phyloP scores from a whole-genome alignment of 2,113 vertebrate species.

The Spilogale gracilis region DNA sequence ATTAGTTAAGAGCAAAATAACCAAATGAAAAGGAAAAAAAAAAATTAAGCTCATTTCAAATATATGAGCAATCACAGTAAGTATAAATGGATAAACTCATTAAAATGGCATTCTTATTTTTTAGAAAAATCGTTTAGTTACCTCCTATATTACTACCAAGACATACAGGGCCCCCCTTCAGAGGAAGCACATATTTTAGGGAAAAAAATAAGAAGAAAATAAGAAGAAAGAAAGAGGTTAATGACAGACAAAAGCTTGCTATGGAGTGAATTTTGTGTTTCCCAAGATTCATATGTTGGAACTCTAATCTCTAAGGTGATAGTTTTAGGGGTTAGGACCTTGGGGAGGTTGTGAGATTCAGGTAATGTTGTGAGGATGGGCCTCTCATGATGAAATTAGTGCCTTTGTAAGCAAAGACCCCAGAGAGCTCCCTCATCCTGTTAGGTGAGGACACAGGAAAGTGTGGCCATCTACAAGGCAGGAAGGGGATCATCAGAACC shows the following conservation, averaged over 20 bases:
- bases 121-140: background rate
- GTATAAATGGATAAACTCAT: background rate
- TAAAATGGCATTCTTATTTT: background rate
- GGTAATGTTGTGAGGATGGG: rapidly evolving
- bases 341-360: background rate
- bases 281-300: background rate
- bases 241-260: background rate
- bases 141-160: background rate
- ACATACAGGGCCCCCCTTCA: background rate
- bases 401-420: background rate
- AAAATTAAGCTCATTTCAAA: background rate
- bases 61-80: background rate
- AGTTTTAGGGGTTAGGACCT: background rate
- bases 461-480: background rate
- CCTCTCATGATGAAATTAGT: background rate
- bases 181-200: background rate
- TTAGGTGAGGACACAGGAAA: background rate
- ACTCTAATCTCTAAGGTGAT: background rate
- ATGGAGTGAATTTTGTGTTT: background rate
- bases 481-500: background rate
- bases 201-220: background rate
- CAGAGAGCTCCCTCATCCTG: too few relatives aligned
- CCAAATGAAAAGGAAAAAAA: background rate
- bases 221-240: background rate
- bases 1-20: background rate